phyloP scores from a whole-genome alignment of 2,113 vertebrate genomes.

The Sylvilagus bachmani region DNA sequence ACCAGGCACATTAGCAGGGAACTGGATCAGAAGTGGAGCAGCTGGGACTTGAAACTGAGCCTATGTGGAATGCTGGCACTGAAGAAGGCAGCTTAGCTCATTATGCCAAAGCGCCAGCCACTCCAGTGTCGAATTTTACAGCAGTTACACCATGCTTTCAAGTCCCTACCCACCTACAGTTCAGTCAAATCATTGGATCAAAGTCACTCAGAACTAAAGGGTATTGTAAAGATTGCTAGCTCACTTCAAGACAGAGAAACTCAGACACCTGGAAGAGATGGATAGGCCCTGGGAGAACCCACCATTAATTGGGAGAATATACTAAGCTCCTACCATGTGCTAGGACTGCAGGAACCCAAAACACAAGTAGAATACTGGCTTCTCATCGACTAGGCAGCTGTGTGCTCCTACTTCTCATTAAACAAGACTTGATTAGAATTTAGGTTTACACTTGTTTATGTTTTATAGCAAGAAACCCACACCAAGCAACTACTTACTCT shows the following conservation, averaged over 20 bases:
- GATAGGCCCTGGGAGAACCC: not conserved
- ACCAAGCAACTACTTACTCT: not conserved
- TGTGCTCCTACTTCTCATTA: not conserved
- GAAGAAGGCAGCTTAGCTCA: too few relatives aligned
- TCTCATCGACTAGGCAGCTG: not conserved
- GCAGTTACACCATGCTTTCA: not conserved
- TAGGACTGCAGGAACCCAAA: not conserved
- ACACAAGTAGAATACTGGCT: not conserved
- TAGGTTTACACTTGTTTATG: not conserved
- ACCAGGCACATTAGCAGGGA: too few relatives aligned
- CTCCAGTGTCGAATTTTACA: too few relatives aligned
- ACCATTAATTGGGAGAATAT: not conserved
- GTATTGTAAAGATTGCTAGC: not conserved
- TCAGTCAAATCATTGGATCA: not conserved
- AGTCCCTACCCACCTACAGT: not conserved
- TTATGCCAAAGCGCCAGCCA: not conserved
- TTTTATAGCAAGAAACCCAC: not conserved
- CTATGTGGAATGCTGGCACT: too few relatives aligned
- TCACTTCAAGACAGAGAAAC: not conserved
- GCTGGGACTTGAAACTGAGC: too few relatives aligned
- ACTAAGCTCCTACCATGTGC: not conserved
- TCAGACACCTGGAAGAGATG: not conserved
- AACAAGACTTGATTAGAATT: not conserved
- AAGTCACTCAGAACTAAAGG: not conserved
- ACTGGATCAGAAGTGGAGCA: too few relatives aligned